Conservation (phyloP, 2,888 invertebrate species). For the Melinaea marsaeus region DNA sequence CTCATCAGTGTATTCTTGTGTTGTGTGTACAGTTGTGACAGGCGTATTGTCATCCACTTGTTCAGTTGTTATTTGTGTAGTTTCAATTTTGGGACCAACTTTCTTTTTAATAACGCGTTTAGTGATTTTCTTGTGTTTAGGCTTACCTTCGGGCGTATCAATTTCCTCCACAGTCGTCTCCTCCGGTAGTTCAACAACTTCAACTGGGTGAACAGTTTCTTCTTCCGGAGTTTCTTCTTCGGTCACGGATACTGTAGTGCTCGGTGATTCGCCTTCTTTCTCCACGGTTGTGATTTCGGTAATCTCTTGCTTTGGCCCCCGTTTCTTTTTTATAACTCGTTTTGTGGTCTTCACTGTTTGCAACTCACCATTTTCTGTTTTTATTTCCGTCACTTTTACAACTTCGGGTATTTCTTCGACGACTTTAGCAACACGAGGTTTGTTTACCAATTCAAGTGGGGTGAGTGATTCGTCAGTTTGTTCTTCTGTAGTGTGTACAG, state of each 20-base stretch:
- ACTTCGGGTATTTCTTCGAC: slow-evolving; percentile 54
- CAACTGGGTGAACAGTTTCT: slow-evolving; percentile 37
- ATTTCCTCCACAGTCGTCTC: slow-evolving; percentile 34
- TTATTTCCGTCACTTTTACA: slow-evolving; percentile 44
- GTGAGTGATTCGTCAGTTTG: slow-evolving; percentile 32
- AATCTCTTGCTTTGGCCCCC: slow-evolving; percentile 30
- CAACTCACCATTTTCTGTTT: slow-evolving; percentile 15
- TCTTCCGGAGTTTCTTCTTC: slow-evolving; percentile 28
- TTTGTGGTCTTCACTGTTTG: slow-evolving; percentile 14
- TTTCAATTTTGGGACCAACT: slow-evolving; percentile 40
- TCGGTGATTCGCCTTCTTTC: slow-evolving; percentile 36
- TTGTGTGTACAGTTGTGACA: slow-evolving; percentile 38
- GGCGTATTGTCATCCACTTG: slow-evolving; percentile 33
- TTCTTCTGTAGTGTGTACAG: slow-evolving; percentile 35
- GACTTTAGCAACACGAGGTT: slow-evolving; percentile 27
- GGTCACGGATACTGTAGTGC: slow-evolving; percentile 33
- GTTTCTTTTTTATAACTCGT: slow-evolving; percentile 39
- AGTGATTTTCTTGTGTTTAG: slow-evolving; percentile 34
- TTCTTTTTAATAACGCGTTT: slow-evolving; percentile 31
- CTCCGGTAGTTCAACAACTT: slow-evolving; percentile 25
- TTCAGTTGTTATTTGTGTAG: slow-evolving; percentile 37
- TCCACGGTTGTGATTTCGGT: slow-evolving; percentile 38
- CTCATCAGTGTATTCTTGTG: slow-evolving; percentile 36
- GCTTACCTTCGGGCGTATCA: slow-evolving; percentile 43
- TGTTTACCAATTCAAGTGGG: slow-evolving; percentile 27